A percentile compares a stretch with the other conserved stretches of the same genome.
phyloP scores from a whole-genome alignment of 2,888 invertebrate genomes.

The Sinodicranocentrus sp. region DNA sequence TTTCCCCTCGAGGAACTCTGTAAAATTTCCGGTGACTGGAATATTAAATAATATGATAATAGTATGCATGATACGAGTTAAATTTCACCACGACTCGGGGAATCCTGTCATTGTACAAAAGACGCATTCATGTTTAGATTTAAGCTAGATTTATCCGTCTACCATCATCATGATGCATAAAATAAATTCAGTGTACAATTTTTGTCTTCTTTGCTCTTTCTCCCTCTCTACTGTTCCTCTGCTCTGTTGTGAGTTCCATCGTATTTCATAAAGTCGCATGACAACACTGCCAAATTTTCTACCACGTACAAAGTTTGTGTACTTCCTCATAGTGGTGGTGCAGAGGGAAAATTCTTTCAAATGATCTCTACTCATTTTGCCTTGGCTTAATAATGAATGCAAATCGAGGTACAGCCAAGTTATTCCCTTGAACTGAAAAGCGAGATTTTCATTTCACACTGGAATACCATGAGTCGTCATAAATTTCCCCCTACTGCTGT shows the following conservation, averaged over 20 bases:
- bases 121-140: background rate
- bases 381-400: slow-evolving; percentile 48
- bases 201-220: no score
- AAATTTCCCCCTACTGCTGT: background rate
- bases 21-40: background rate
- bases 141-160: no score
- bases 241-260: no score
- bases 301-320: no score
- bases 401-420: no score
- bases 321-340: background rate
- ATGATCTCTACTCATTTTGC: slow-evolving; percentile 40
- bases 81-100: background rate
- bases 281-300: no score
- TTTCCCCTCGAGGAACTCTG: slow-evolving; percentile 24
- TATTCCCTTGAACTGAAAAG: no score
- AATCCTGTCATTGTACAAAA: background rate
- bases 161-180: no score
- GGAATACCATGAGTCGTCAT: background rate
- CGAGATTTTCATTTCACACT: no score
- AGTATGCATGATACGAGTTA: slow-evolving; percentile 19
- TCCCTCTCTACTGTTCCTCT: no score
- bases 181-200: no score
- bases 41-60: slow-evolving; percentile 20
- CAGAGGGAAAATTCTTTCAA: slow-evolving; percentile 42
- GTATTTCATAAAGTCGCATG: no score